Evolutionary conservation across 2,113 vertebrate genomes (phyloP).

Genomic region (Dicentrarchus labrax): DNA sequence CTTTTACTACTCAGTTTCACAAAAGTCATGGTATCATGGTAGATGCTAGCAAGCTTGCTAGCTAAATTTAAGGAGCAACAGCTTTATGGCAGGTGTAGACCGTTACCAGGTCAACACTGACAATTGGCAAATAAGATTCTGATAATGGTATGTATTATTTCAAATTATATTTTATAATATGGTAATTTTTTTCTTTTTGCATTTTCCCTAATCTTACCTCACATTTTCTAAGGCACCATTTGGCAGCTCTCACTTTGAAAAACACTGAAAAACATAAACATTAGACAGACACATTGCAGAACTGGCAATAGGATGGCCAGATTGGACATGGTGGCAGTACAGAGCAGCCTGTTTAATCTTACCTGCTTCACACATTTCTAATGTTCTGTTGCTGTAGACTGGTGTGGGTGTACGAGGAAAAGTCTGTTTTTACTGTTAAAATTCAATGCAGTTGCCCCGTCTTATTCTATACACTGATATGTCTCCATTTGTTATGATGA

Average conservation of each 20-base stretch:
- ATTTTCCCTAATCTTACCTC: too few species aligned
- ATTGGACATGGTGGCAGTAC: not conserved
- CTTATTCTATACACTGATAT: not conserved
- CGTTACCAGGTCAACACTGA: too few species aligned
- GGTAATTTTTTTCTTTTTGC: too few species aligned
- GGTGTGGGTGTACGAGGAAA: not conserved
- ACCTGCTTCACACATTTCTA: slow-evolving; percentile 4
- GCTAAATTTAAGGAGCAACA: too few species aligned
- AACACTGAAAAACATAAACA: too few species aligned
- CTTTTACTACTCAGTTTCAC: not conserved
- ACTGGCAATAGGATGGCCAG: not conserved
- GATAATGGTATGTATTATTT: too few species aligned
- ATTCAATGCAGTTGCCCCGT: not conserved
- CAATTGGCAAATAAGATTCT: too few species aligned
- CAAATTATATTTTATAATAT: too few species aligned
- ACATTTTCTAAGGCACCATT: too few species aligned
- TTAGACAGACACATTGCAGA: not conserved
- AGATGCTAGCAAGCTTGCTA: too few species aligned
- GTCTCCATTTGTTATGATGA: slow-evolving; percentile 3
- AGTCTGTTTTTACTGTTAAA: not conserved
- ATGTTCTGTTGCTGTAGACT: not conserved
- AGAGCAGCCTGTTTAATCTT: not conserved
- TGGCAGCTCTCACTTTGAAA: too few species aligned
- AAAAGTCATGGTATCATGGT: not conserved
- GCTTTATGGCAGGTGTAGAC: too few species aligned